These are phyloP conservation scores for Odontomachus brunneus DNA, from an alignment of 1,140 invertebrate species.

Conservation along the genomic window DNA sequence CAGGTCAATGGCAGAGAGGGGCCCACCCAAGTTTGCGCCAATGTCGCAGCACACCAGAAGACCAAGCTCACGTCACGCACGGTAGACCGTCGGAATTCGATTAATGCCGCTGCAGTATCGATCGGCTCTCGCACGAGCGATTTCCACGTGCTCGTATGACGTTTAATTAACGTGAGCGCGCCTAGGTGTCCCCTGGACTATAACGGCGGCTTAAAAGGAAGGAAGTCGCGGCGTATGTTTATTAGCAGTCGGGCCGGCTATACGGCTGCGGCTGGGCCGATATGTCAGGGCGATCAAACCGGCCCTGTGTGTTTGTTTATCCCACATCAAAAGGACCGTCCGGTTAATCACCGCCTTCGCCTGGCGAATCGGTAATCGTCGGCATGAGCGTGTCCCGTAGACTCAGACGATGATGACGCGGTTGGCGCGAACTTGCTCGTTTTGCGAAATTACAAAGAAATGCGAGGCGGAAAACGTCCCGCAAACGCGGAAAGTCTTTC, in stretches of 20 bases:
- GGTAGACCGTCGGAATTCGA: constrained; percentile 73
- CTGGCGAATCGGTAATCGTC: constrained; percentile 14
- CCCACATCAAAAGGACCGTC: constrained; percentile 80
- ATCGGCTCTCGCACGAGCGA: constrained; percentile 50
- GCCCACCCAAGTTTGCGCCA: constrained; percentile 48
- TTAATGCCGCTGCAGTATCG: constrained; percentile 65
- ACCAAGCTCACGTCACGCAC: constrained; percentile 12
- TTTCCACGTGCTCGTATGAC: constrained; percentile 53
- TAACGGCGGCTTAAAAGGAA: constrained; percentile 71
- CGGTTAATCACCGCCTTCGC: constrained; percentile 77
- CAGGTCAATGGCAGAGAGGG: not conserved
- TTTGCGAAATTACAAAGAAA: too few relatives aligned
- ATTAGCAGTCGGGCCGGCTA: constrained; percentile 66
- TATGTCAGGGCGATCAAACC: constrained; percentile 71
- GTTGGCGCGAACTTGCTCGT: too few relatives aligned
- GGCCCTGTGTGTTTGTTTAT: constrained; percentile 77
- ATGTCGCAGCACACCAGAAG: constrained; percentile 28
- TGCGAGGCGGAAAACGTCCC: too few relatives aligned
- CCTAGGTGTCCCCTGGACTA: not conserved
- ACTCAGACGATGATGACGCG: not conserved
- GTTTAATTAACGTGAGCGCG: constrained; percentile 69
- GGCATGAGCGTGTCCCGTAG: not conserved
- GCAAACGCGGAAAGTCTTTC: too few relatives aligned
- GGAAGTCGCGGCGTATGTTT: constrained; percentile 71
- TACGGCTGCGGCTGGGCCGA: constrained; percentile 65